phyloP scores from a whole-genome alignment of 2,797 vertebrate genomes.

The Notoglanidium macrostoma region DNA sequence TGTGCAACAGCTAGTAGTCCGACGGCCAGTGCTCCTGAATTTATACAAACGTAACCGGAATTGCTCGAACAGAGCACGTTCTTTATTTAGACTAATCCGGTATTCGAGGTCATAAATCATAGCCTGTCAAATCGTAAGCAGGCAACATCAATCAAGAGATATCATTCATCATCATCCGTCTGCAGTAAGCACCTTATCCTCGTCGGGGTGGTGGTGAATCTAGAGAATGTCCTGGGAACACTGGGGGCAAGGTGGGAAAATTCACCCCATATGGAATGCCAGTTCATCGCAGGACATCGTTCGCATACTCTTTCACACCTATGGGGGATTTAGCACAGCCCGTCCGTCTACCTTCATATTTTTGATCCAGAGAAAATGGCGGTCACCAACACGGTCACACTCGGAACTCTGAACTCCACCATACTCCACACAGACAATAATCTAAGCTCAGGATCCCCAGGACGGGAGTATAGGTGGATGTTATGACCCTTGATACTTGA shows the following conservation, averaged over 20 bases:
- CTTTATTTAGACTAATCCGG: background rate
- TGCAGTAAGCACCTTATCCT: background rate
- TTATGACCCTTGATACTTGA: background rate
- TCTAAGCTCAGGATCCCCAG: background rate
- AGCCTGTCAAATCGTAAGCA: background rate
- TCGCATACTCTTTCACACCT: background rate
- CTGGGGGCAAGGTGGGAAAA: background rate
- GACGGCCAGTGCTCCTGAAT: background rate
- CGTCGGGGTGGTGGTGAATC: background rate
- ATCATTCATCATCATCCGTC: background rate
- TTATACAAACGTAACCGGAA: background rate
- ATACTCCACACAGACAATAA: background rate
- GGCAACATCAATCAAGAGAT: background rate
- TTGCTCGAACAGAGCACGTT: background rate
- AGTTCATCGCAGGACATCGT: too few species aligned
- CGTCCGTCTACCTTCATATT: background rate
- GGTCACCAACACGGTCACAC: background rate
- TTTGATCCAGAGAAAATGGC: background rate
- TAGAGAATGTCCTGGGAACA: background rate
- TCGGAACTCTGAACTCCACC: background rate
- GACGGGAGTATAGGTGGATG: background rate
- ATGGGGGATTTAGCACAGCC: background rate
- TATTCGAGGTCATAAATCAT: too few species aligned
- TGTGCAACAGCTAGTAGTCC: background rate
- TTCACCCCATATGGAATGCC: background rate